phyloP scores from a whole-genome alignment of 2,113 vertebrate species.

The Australoheros scitulus region DNA sequence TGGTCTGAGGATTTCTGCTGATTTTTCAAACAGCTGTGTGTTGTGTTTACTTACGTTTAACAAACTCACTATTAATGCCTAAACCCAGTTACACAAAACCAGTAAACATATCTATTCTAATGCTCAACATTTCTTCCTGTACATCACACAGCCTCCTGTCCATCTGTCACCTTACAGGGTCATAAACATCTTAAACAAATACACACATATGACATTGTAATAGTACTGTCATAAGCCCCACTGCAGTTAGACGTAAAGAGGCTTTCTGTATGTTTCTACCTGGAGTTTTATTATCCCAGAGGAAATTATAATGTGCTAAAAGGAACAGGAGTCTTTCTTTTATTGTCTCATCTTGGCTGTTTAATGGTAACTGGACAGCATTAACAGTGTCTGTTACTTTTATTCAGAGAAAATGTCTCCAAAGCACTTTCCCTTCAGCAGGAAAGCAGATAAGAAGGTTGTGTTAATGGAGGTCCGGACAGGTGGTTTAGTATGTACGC shows the following conservation, averaged over 20 bases:
- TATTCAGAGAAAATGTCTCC: conserved; percentile 3
- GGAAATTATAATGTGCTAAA: conserved; percentile 34
- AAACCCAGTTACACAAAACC: neutral
- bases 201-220: conserved; percentile 37
- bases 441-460: conserved; percentile 17
- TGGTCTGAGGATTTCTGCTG: neutral
- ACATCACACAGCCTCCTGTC: conserved; percentile 23
- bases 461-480: conserved; percentile 17
- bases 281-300: neutral
- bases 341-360: conserved; percentile 21
- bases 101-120: neutral
- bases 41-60: neutral
- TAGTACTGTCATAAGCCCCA: conserved; percentile 34
- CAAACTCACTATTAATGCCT: neutral
- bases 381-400: conserved; percentile 7
- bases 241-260: conserved; percentile 26
- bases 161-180: conserved; percentile 9
- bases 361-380: conserved; percentile 22
- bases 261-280: conserved; percentile 8
- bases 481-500: neutral
- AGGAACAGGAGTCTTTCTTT: conserved; percentile 38
- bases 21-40: neutral
- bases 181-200: conserved; percentile 56
- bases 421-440: neutral
- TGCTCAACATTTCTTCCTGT: conserved; percentile 6